Evolutionary conservation across 2,888 invertebrate species (phyloP), one percentile per base, ranked within the genome.

Genomic region (Microdon myrmicae): DNA sequence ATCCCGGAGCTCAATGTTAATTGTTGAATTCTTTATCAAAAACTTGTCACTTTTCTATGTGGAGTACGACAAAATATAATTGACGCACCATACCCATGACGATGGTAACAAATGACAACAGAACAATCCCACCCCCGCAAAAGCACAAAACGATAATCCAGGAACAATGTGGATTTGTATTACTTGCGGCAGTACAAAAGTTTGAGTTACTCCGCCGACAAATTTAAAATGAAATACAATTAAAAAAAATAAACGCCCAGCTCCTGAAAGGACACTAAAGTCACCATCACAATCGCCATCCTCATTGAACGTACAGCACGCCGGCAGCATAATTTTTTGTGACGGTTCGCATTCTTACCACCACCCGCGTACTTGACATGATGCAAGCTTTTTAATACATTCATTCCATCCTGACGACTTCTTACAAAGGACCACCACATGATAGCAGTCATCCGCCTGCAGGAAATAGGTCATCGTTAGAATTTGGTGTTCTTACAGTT

Each of bases 391-490:
- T 45, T 48, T 39, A 31, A 49, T 49, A 39, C 49, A 49, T 49
- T 47, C 29, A 35, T 28, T 38, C 22, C 29, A 38, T n/a, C 7
- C 41, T 26, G 25, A 19, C 34, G 25, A 17, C 12, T 32, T 49
- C 31, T 39, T 19, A 19, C 38, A 19, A 38, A 29, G 38, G 17
- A 6, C 31, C 5, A 8, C 26, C 10, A 26, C 1, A 4, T 26
- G 9, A 4, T n/a, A 26, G 17, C 22, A 49, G 32, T 17, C 39
- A 49, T 26, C 41, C 39, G 25, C 39, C 49, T 39, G 32, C 16
- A 39, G 34, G 49, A 49, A 49, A 41, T 49, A 14, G 49, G 49
- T 49, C 49, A 34, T 32, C 32, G 25, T 32, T 32, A 38, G 38
- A 48, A 26, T 32, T 26, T 39, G 38, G 32, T 32, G 31, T 25